Evolutionary conservation across 1,140 invertebrate genomes (phyloP).

Genomic region (Anastrepha ludens): DNA sequence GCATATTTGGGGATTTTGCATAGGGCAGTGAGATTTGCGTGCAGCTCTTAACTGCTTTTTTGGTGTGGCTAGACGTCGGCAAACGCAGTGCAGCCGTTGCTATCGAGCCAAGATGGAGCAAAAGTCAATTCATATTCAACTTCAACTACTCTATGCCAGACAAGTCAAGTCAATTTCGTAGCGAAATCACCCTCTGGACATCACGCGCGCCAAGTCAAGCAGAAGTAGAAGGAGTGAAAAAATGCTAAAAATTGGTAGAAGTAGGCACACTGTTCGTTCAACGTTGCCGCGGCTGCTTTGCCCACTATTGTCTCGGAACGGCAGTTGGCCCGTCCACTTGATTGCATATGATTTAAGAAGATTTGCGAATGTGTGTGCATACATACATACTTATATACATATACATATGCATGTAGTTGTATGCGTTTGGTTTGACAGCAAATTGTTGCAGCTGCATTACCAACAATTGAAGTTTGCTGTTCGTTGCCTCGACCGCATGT

Average conservation of each 20-base stretch:
- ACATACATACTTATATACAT: neutral
- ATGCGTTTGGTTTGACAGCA: neutral
- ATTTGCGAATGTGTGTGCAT: neutral
- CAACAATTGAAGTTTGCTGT: neutral
- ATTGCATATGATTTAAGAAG: neutral
- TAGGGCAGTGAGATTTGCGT: neutral
- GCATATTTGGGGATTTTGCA: neutral
- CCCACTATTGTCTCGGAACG: neutral
- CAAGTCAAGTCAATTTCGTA: conserved; percentile 50
- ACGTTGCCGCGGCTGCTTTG: neutral
- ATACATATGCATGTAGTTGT: neutral
- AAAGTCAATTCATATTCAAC: neutral
- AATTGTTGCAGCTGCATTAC: conserved; percentile 8
- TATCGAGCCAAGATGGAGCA: neutral
- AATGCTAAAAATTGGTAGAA: neutral
- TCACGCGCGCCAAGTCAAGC: conserved; percentile 60
- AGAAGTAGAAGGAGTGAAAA: neutral
- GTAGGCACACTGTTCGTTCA: neutral
- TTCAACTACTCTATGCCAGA: conserved; percentile 5
- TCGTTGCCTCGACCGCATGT: neutral
- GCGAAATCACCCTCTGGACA: conserved; percentile 69
- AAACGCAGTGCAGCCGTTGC: neutral
- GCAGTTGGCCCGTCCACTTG: neutral
- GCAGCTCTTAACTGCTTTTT: neutral
- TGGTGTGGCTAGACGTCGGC: neutral